A percentile compares a stretch with the other conserved stretches of the same genome.
Conservation (phyloP, 2,888 invertebrate genomes). For the Cabera pusaria region DNA sequence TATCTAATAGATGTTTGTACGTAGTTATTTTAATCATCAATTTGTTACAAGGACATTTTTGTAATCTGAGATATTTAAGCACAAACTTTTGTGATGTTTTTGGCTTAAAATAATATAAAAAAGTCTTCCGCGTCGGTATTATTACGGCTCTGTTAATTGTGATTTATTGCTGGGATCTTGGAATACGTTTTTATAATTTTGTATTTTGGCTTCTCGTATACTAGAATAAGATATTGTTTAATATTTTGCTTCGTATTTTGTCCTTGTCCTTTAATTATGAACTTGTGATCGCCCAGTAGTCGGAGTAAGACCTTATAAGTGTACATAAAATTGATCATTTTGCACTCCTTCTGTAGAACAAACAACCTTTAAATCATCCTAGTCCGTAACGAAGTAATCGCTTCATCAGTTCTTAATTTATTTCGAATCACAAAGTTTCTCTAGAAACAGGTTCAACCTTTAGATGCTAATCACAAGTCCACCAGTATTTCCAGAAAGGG, state of each 20-base stretch:
- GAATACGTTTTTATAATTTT: slow-evolving; percentile 8
- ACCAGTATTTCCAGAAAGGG: slow-evolving; percentile 34
- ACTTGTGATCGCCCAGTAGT: no score
- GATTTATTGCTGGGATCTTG: slow-evolving; percentile 19
- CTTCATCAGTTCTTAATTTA: no score
- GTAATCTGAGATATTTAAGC: slow-evolving; percentile 13
- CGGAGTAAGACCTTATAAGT: no score
- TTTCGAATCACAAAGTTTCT: slow-evolving; percentile 12
- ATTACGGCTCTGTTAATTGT: slow-evolving; percentile 22
- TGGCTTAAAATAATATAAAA: slow-evolving; percentile 17
- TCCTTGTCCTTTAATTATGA: no score
- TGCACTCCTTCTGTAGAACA: no score
- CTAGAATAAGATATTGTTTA: slow-evolving; percentile 2
- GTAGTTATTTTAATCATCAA: slow-evolving; percentile 10
- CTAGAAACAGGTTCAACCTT: slow-evolving; percentile 5
- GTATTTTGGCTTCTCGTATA: slow-evolving; percentile 3
- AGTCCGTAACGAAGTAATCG: no score
- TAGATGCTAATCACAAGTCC: slow-evolving; percentile 25
- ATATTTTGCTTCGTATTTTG: no score
- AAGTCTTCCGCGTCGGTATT: slow-evolving; percentile 21
- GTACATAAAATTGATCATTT: no score
- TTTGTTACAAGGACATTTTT: slow-evolving; percentile 9
- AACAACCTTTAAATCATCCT: no score
- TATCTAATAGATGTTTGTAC: slow-evolving; percentile 6
- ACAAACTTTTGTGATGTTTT: slow-evolving; percentile 13